Evolutionary conservation across 2,888 invertebrate species (phyloP), one percentile per base, ranked within the genome.

Genomic region (Cheilosia grossa): DNA sequence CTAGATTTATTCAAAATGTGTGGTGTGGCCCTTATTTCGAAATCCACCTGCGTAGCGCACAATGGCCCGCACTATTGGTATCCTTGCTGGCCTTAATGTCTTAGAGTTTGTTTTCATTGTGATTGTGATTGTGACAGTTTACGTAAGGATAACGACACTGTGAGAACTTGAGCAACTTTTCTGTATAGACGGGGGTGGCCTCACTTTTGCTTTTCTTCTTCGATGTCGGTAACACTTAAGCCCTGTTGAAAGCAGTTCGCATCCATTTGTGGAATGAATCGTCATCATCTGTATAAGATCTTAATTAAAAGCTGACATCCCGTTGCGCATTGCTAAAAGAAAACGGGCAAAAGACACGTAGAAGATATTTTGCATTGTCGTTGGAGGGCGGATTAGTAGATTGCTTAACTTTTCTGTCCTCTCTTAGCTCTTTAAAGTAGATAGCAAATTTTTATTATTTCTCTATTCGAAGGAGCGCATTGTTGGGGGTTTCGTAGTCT

Each of bases 241-340:
- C n/a, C 19, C 24, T 54, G 66, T 37, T 67, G 61, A 66, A 77
- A 67, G 59, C 13, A 81, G 49, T 64, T 67, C 66, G 49, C 54
- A 73, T 79, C 63, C 82, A 56, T 73, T 73, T 74, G 61, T 61
- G 78, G 59, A 66, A 78, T 63, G 63, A 74, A 82, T 82, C 59
- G 82, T 73, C 79, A 69, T 58, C 73, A 79, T 82, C 79, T 73
- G 67, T 79, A 53, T 67, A 73, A 82, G 79, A 82, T 79, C 82
- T 82, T 82, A 82, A 82, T 82, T 82, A 82, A 79, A 82, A 82
- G 63, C 63, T 56, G 79, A 73, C 73, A 51, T 63, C 61, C 66
- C 61, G 72, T 72, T 77, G 70, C 53, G 77, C 70, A 72, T 77
- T 58, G 47, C 59, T 77, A 13, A 53, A n/a, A 10, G 51, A 44